Conservation (phyloP, 2,888 invertebrate genomes). For the Spicauda simplicius region DNA sequence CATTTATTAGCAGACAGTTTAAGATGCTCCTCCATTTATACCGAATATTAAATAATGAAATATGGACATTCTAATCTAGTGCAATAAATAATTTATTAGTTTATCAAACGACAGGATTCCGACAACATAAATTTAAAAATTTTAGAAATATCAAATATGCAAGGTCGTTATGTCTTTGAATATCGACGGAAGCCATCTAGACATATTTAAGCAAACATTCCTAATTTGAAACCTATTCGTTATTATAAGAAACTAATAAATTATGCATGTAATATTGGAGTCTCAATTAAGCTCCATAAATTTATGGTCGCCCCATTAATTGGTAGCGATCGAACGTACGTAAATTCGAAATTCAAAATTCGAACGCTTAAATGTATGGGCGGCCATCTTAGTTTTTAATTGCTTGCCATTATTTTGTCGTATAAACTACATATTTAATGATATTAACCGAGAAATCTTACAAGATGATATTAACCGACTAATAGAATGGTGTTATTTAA, state of each 20-base stretch:
- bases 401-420: slow-evolving; percentile 2
- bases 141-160: neutral
- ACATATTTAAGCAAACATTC: slow-evolving; percentile 11
- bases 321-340: slow-evolving; percentile 16
- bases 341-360: slow-evolving; percentile 24
- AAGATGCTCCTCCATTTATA: no score
- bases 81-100: no score
- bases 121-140: neutral
- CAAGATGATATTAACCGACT: no score
- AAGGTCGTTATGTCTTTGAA: neutral
- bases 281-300: slow-evolving; percentile 6
- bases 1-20: no score
- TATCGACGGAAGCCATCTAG: slow-evolving; percentile 3
- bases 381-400: slow-evolving; percentile 18
- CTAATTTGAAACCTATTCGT: slow-evolving; percentile 3
- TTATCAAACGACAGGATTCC: neutral
- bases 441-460: no score
- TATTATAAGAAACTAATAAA: neutral
- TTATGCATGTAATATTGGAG: slow-evolving; percentile 3
- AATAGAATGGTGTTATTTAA: no score
- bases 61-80: no score
- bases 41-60: no score
- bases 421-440: neutral
- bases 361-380: slow-evolving; percentile 7
- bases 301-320: slow-evolving; percentile 18